Evolutionary conservation across 2,888 invertebrate species (phyloP).

Genomic region (Liposcelis brunnea): DNA sequence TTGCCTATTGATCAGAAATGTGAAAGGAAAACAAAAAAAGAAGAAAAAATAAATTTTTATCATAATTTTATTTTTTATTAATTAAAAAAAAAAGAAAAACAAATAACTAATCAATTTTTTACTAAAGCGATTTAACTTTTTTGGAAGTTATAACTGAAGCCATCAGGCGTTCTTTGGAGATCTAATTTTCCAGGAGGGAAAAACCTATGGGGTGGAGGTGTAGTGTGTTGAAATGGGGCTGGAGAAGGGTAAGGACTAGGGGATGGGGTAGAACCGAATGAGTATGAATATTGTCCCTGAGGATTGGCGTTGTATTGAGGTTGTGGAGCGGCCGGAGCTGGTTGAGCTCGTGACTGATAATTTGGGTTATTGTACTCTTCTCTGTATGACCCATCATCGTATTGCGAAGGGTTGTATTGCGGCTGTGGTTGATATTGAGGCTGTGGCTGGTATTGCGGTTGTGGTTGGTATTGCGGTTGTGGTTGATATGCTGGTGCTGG

Average conservation of each 20-base stretch:
- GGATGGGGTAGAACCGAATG: slow-evolving; percentile 17
- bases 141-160: slow-evolving; percentile 52
- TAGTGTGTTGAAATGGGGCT: slow-evolving; percentile 30
- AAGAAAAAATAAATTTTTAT: no score
- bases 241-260: slow-evolving; percentile 26
- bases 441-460: slow-evolving; percentile 13
- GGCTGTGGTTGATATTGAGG: slow-evolving; percentile 12
- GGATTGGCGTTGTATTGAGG: slow-evolving; percentile 2
- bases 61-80: no score
- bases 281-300: slow-evolving; percentile 4
- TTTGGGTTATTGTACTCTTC: slow-evolving; percentile 17
- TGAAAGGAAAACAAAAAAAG: no score
- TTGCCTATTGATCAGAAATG: no score
- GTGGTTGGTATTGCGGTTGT: slow-evolving; percentile 10
- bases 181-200: slow-evolving; percentile 73
- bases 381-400: slow-evolving; percentile 17
- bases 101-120: no score
- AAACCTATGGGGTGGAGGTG: slow-evolving; percentile 54
- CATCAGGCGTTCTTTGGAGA: slow-evolving; percentile 72
- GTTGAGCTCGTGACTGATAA: slow-evolving; percentile 13
- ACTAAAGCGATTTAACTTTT: slow-evolving; percentile 16
- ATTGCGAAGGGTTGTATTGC: slow-evolving; percentile 12
- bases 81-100: no score
- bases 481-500: slow-evolving; percentile 11
- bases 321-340: slow-evolving; percentile 15